Evolutionary conservation across 2,113 vertebrate species (phyloP).

Genomic region (Charadrius vociferus): DNA sequence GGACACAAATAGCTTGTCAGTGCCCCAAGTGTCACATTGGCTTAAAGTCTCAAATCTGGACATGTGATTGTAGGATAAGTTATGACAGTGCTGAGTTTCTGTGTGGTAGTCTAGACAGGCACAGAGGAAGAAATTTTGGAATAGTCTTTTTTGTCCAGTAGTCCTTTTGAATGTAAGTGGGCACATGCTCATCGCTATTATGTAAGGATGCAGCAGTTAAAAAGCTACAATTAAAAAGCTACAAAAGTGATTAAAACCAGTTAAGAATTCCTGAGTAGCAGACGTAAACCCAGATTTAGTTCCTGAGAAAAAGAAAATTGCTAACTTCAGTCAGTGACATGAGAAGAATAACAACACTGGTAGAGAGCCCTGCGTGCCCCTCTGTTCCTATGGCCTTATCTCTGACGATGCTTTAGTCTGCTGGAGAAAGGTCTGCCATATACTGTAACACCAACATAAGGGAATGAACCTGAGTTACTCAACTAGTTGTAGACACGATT

Average conservation of each 20-base stretch:
- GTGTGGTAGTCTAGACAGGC: background rate
- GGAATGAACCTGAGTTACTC: background rate
- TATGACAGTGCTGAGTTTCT: background rate
- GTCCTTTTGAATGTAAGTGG: background rate
- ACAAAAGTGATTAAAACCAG: background rate
- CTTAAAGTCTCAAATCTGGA: background rate
- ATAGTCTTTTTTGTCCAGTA: background rate
- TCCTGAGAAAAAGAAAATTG: background rate
- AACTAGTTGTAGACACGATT: background rate
- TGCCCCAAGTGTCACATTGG: background rate
- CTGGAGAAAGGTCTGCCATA: background rate
- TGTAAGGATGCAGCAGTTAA: background rate
- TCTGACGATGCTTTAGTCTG: fast-evolving
- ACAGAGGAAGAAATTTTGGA: background rate
- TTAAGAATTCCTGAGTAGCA: background rate
- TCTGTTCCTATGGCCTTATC: background rate
- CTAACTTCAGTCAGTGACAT: background rate
- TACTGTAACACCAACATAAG: background rate
- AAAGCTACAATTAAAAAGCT: background rate
- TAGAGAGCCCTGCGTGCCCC: background rate
- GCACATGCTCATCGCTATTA: fast-evolving
- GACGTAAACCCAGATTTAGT: background rate
- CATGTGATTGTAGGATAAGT: background rate
- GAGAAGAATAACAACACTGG: background rate
- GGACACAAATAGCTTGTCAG: background rate